phyloP scores from a whole-genome alignment of 2,113 vertebrate species.

The Marmota flaviventris region DNA sequence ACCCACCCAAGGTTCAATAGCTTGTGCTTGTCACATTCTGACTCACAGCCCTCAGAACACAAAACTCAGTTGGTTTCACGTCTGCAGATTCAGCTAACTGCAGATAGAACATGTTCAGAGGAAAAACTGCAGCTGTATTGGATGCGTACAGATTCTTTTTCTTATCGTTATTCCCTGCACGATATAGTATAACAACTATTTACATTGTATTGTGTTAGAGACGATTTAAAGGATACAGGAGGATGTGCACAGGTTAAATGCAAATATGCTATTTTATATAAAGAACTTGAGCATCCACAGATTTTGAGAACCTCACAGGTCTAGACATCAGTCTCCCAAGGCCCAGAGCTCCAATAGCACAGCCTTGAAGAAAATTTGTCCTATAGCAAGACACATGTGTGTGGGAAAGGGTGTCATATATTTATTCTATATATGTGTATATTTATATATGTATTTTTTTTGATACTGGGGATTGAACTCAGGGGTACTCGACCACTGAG shows the following conservation, averaged over 20 bases:
- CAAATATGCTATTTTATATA: neutral
- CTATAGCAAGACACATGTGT: neutral
- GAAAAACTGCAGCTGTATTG: neutral
- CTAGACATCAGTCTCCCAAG: neutral
- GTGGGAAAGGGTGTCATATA: neutral
- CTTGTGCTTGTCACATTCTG: neutral
- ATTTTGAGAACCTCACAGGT: neutral
- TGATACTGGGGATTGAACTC: too few species aligned
- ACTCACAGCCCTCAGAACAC: rapidly evolving
- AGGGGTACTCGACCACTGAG: too few species aligned
- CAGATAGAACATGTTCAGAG: neutral
- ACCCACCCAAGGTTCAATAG: too few species aligned
- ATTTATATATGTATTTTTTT: too few species aligned
- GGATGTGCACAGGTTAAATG: neutral
- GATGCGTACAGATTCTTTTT: neutral
- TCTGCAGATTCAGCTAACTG: neutral
- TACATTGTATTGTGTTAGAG: neutral
- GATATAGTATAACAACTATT: neutral
- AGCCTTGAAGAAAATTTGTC: neutral
- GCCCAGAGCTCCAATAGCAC: neutral
- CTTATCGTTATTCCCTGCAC: neutral
- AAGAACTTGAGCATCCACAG: neutral
- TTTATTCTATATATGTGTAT: neutral
- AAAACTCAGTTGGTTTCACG: neutral
- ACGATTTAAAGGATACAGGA: neutral